These are phyloP conservation scores for Therioaphis trifolii DNA, from an alignment of 2,888 invertebrate genomes.

Conservation along the genomic window DNA sequence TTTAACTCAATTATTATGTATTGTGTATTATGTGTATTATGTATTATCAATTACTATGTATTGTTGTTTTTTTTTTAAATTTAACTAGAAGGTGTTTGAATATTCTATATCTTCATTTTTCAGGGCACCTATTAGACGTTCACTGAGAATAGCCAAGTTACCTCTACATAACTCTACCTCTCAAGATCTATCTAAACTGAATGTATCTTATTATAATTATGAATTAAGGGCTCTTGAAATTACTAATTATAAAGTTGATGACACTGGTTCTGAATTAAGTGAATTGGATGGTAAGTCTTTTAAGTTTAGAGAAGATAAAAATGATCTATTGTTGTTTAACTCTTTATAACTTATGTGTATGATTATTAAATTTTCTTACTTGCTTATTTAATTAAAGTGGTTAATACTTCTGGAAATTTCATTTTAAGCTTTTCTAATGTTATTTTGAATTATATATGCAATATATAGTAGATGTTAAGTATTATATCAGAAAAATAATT, in stretches of 20 bases:
- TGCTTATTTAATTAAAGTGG: too few species aligned
- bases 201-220: too few species aligned
- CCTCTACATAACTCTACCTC: neutral
- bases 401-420: too few species aligned
- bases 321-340: too few species aligned
- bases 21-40: constrained; percentile 6
- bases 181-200: too few species aligned
- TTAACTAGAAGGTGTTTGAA: too few species aligned
- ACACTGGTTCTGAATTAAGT: neutral
- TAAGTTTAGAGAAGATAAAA: neutral
- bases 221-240: neutral
- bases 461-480: neutral
- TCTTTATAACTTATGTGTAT: too few species aligned
- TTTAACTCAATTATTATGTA: too few species aligned
- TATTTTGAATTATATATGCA: too few species aligned
- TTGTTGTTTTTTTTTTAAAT: too few species aligned
- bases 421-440: too few species aligned
- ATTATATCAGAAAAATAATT: neutral
- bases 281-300: neutral
- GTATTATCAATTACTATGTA: neutral
- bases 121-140: constrained; percentile 44
- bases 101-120: neutral
- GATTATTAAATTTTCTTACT: too few species aligned
- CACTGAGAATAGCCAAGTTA: constrained; percentile 31
- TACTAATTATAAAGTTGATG: neutral